A percentile compares a stretch with the other conserved stretches of the same genome.
These are phyloP conservation scores for Automeris io DNA, from an alignment of 2,888 invertebrate species.

Conservation along the genomic window DNA sequence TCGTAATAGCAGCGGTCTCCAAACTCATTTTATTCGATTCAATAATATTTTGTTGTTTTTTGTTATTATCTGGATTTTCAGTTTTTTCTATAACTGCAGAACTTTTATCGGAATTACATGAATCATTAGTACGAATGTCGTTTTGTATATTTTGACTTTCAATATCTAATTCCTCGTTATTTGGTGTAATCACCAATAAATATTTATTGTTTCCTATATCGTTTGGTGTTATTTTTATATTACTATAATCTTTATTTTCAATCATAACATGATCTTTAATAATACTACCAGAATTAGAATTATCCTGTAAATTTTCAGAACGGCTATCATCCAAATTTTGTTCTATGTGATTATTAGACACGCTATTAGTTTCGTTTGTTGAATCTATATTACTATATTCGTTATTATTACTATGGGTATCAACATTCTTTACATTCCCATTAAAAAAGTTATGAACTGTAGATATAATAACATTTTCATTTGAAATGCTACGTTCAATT, in stretches of 20 bases:
- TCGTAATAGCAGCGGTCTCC: constrained; percentile 74
- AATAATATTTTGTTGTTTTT: constrained; percentile 11
- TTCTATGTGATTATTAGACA: not conserved
- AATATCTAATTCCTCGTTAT: not conserved
- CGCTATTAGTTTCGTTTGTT: not conserved
- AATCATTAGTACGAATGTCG: not conserved
- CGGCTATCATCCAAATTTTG: not conserved
- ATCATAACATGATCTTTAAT: not conserved
- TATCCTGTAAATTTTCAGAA: not conserved
- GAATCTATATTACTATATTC: not conserved
- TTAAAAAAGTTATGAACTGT: not conserved
- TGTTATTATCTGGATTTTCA: constrained; percentile 14
- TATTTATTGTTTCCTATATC: not conserved
- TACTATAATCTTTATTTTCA: not conserved
- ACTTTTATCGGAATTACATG: not conserved
- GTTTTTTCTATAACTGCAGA: constrained; percentile 10
- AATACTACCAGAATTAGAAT: not conserved
- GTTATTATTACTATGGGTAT: not conserved
- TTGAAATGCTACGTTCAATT: not conserved
- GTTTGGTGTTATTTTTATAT: not conserved
- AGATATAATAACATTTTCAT: not conserved
- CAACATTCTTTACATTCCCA: not conserved
- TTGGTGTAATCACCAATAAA: not conserved
- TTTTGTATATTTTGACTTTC: not conserved
- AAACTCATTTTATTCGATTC: constrained; percentile 52